Conservation (phyloP, 2,888 invertebrate genomes). For the Herminia tarsipennalis region DNA sequence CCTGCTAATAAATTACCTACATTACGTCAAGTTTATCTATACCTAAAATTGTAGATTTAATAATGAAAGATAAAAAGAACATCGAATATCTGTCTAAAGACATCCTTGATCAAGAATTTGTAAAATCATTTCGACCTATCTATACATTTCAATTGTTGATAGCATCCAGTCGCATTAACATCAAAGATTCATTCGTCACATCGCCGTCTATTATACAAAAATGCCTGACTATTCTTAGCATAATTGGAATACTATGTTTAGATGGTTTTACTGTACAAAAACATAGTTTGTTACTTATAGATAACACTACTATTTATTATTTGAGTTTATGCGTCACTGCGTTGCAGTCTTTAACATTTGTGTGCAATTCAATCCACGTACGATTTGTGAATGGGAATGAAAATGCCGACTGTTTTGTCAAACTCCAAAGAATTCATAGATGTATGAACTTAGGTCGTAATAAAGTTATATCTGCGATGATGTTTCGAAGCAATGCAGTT, state of each 20-base stretch:
- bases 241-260: conserved; percentile 27
- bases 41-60: conserved; percentile 11
- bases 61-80: conserved; percentile 18
- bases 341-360: conserved; percentile 38
- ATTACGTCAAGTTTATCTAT: no score
- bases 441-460: conserved; percentile 56
- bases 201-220: conserved; percentile 58
- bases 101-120: conserved; percentile 57
- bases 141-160: conserved; percentile 51
- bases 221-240: conserved; percentile 46
- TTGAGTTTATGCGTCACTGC: conserved; percentile 30
- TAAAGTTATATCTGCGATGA: conserved; percentile 39
- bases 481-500: conserved; percentile 36
- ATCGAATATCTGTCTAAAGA: conserved; percentile 61
- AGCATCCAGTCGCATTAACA: conserved; percentile 58
- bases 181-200: conserved; percentile 56
- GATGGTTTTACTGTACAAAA: conserved; percentile 20
- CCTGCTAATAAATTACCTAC: no score
- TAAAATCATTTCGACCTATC: conserved; percentile 48
- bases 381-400: conserved; percentile 56
- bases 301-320: conserved; percentile 28
- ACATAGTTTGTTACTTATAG: conserved; percentile 22
- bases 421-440: conserved; percentile 64
- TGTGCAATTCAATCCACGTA: conserved; percentile 51
- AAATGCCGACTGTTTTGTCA: conserved; percentile 57